phyloP scores from a whole-genome alignment of 2,113 vertebrate species.

The Meleagris gallopavo region DNA sequence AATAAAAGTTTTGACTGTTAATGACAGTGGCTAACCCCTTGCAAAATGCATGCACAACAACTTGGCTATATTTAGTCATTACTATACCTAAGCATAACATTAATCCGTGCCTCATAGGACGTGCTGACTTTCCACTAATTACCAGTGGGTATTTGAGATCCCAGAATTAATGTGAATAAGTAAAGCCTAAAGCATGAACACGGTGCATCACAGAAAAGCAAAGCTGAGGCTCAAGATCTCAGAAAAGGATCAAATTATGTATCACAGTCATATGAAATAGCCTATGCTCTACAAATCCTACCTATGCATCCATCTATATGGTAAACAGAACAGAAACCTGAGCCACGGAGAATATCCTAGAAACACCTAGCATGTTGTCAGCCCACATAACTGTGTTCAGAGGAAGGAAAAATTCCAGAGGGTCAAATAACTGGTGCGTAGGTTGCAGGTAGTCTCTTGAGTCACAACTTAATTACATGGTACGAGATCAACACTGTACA shows the following conservation, averaged over 20 bases:
- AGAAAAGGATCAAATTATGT: background rate
- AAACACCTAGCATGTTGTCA: background rate
- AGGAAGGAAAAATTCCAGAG: background rate
- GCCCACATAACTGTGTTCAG: background rate
- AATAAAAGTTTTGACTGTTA: background rate
- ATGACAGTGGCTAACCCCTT: background rate
- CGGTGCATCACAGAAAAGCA: background rate
- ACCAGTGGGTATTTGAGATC: background rate
- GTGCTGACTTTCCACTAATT: background rate
- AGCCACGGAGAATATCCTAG: background rate
- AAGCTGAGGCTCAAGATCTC: background rate
- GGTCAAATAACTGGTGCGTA: background rate
- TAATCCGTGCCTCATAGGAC: background rate
- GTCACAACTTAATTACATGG: background rate
- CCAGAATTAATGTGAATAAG: background rate
- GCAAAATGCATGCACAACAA: background rate
- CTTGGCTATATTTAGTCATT: background rate
- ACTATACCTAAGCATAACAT: background rate
- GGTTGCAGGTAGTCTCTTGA: background rate
- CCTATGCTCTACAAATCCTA: background rate
- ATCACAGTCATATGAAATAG: background rate
- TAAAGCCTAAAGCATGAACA: background rate
- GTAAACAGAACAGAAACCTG: background rate
- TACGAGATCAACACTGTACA: background rate
- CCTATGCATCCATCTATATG: background rate